Evolutionary conservation across 2,888 invertebrate species (phyloP).

Genomic region (Loripinus fragilis): DNA sequence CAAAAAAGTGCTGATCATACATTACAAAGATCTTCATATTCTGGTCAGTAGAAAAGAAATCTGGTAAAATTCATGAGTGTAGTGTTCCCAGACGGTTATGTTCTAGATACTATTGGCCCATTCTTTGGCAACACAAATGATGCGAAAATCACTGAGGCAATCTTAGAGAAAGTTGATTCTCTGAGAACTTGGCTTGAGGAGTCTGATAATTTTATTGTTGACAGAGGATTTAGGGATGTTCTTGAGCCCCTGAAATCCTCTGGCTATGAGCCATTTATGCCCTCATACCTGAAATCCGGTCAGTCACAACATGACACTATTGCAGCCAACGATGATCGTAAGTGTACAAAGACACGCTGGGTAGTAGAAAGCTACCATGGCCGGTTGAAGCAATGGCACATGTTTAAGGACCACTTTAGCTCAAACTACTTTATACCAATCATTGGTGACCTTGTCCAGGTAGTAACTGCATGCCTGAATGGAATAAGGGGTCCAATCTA

Average conservation of each 20-base stretch:
- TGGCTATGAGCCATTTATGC: conserved; percentile 25
- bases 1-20: conserved; percentile 15
- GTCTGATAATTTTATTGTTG: no score
- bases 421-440: conserved; percentile 20
- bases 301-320: conserved; percentile 16
- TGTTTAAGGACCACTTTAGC: conserved; percentile 12
- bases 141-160: conserved; percentile 22
- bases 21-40: conserved; percentile 13
- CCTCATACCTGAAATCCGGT: conserved; percentile 1
- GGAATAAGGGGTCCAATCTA: no score
- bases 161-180: conserved; percentile 19
- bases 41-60: background rate
- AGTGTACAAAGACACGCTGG: conserved; percentile 22
- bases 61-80: conserved; percentile 27
- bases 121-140: conserved; percentile 20
- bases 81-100: conserved; percentile 26
- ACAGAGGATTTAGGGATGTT: conserved; percentile 24
- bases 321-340: conserved; percentile 7
- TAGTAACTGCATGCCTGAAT: background rate
- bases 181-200: conserved; percentile 12
- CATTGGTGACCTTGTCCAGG: conserved; percentile 1
- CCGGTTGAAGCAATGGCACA: background rate
- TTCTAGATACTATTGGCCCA: no score
- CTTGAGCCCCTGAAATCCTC: background rate
- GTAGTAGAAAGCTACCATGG: conserved; percentile 32